phyloP scores from a whole-genome alignment of 2,888 invertebrate genomes.

The Nephrotoma flavescens region DNA sequence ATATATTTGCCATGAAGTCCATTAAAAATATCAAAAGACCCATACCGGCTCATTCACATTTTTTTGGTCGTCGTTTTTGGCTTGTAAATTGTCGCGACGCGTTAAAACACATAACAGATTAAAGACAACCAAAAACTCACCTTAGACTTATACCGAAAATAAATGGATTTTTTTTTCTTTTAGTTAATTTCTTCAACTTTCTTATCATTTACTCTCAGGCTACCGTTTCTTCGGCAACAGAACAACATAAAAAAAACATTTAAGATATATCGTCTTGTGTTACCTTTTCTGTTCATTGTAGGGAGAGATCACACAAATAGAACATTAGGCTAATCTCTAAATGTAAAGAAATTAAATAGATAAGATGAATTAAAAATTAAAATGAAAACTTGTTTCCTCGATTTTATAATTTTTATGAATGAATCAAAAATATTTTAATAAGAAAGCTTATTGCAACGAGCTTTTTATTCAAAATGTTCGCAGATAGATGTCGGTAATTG shows the following conservation, averaged over 20 bases:
- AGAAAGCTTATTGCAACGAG: background rate
- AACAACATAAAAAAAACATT: background rate
- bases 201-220: background rate
- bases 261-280: background rate
- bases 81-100: conserved; percentile 3
- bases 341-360: background rate
- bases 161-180: background rate
- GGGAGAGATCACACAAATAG: background rate
- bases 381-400: background rate
- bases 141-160: background rate
- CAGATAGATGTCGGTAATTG: background rate
- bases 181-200: background rate
- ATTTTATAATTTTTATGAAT: background rate
- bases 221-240: background rate
- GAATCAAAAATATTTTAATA: background rate
- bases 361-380: background rate
- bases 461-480: background rate
- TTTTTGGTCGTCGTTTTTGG: background rate
- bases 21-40: background rate
- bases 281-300: background rate
- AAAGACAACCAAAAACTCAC: conserved; percentile 1
- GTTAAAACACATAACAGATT: conserved; percentile 2
- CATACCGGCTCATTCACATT: background rate
- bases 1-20: background rate
- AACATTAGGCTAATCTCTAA: background rate